phyloP scores from a whole-genome alignment of 1,140 invertebrate genomes.

The Anoplophora glabripennis region DNA sequence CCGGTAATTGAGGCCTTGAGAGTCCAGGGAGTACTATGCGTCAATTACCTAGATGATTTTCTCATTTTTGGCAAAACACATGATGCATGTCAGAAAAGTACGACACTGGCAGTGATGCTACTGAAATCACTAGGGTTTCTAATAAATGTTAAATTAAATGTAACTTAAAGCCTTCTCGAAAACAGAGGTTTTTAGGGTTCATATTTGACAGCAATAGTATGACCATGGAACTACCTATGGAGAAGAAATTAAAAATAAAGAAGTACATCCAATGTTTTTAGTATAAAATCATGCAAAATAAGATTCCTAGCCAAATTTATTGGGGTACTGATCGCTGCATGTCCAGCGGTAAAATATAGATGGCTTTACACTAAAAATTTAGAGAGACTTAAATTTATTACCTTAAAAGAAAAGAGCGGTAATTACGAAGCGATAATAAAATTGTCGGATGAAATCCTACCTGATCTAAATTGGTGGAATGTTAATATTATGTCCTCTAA shows the following conservation, averaged over 20 bases:
- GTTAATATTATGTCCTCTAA: too few relatives aligned
- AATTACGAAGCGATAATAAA: too few relatives aligned
- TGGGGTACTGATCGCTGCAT: constrained; percentile 1
- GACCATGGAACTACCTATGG: too few relatives aligned
- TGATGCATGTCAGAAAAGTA: background rate
- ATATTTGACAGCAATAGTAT: too few relatives aligned
- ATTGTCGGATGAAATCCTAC: too few relatives aligned
- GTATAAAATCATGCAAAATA: too few relatives aligned
- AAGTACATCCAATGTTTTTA: too few relatives aligned
- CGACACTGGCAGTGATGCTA: background rate
- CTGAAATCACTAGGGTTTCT: background rate
- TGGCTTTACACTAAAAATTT: constrained; percentile 6
- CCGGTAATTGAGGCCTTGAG: background rate
- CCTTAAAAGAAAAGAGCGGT: too few relatives aligned
- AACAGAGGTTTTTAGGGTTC: background rate
- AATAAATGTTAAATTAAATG: background rate
- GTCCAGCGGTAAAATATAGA: constrained; percentile 4
- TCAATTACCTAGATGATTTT: constrained; percentile 13
- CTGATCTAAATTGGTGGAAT: too few relatives aligned
- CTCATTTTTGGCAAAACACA: background rate
- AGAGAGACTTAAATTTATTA: background rate
- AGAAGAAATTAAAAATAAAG: too few relatives aligned
- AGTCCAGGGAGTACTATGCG: background rate
- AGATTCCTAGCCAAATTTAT: too few relatives aligned
- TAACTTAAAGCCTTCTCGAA: background rate